Percentiles rank a stretch among this genome's conserved stretches.
phyloP scores from a whole-genome alignment of 2,888 invertebrate species.

The Diplazon laetatorius region DNA sequence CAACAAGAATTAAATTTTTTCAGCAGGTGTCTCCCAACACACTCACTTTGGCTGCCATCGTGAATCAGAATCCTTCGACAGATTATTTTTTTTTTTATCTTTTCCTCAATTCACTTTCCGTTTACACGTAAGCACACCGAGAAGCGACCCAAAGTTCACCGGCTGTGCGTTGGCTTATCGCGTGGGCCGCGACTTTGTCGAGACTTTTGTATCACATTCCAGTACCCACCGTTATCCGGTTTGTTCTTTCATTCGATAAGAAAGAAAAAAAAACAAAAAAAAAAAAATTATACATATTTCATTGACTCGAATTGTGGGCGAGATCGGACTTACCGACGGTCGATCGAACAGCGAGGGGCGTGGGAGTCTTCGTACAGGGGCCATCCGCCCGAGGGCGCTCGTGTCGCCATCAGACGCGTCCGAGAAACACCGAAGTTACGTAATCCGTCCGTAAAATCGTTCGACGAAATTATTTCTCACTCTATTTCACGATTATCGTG shows the following conservation, averaged over 20 bases:
- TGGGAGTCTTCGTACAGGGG: background rate
- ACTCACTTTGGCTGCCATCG: slow-evolving; percentile 64
- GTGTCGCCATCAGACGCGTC: background rate
- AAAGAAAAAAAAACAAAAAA: too few relatives aligned
- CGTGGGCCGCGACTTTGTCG: slow-evolving; percentile 7
- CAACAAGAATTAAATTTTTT: background rate
- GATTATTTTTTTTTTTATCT: background rate
- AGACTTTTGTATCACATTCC: background rate
- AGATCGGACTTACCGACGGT: background rate
- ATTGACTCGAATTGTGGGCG: too few relatives aligned
- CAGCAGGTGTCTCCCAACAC: background rate
- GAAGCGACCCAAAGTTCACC: slow-evolving; percentile 42
- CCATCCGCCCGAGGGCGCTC: slow-evolving; percentile 21
- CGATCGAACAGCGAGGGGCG: background rate
- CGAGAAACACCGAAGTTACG: too few relatives aligned
- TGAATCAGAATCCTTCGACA: slow-evolving; percentile 1
- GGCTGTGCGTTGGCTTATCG: slow-evolving; percentile 23
- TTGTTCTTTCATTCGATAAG: slow-evolving; percentile 20
- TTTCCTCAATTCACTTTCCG: background rate
- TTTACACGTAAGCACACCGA: slow-evolving; percentile 56
- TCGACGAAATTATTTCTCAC: too few relatives aligned
- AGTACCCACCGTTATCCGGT: slow-evolving; percentile 19
- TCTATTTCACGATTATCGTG: too few relatives aligned
- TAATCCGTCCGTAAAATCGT: too few relatives aligned
- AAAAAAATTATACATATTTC: slow-evolving; percentile 2